Conservation (phyloP, 2,113 vertebrate genomes). For the Regulus satrapa region DNA sequence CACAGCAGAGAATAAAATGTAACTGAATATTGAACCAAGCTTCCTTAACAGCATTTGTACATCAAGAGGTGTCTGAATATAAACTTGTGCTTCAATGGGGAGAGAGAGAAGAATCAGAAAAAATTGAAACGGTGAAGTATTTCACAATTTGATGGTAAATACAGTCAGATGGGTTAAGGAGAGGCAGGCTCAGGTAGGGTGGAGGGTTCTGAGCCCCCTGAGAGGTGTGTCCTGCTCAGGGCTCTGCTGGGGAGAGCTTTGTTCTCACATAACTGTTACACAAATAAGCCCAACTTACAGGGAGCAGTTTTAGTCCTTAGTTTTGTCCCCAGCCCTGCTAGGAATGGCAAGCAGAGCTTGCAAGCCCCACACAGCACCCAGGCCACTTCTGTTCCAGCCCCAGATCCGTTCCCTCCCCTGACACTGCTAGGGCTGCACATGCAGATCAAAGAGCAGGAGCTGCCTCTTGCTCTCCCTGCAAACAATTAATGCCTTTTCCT, state of each 20-base stretch:
- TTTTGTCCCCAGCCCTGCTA: not conserved
- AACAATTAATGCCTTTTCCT: slow-evolving; percentile 20
- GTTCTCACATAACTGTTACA: accelerated
- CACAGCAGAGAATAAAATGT: not conserved
- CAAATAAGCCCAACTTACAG: not conserved
- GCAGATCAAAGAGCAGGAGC: not conserved
- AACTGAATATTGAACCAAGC: not conserved
- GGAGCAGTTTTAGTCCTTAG: not conserved
- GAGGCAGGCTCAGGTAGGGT: not conserved
- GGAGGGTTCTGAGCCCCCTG: not conserved
- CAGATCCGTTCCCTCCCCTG: not conserved
- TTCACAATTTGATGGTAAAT: not conserved
- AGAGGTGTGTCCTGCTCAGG: not conserved
- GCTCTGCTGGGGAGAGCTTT: not conserved
- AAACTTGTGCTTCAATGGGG: not conserved
- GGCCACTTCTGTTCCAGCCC: not conserved
- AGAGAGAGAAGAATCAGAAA: not conserved
- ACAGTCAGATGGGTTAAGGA: not conserved
- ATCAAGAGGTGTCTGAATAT: not conserved
- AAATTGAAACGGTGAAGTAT: not conserved
- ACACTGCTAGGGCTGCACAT: accelerated
- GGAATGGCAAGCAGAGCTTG: not conserved
- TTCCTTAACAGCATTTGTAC: not conserved
- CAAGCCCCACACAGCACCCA: not conserved
- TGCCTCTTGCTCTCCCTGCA: not conserved